Evolutionary conservation across 2,797 vertebrate species (phyloP).

Genomic region (Acrossocheilus wenchowensis): DNA sequence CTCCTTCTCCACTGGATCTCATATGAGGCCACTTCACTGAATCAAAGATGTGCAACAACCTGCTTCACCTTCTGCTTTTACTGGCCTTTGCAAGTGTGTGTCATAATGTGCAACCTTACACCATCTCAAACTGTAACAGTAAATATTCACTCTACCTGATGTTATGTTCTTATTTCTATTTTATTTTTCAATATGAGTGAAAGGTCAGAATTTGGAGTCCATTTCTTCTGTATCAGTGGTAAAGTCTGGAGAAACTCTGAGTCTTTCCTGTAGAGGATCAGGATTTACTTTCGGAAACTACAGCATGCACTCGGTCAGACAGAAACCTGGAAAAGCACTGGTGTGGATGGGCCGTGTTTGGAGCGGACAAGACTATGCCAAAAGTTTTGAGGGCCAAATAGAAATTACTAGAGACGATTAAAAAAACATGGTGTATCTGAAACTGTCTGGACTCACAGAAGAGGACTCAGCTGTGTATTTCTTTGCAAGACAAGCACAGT

Average conservation of each 20-base stretch:
- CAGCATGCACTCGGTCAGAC: background rate
- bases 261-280: constrained; percentile 45
- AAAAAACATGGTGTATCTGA: constrained; percentile 11
- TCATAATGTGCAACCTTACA: background rate
- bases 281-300: constrained; percentile 14
- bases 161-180: background rate
- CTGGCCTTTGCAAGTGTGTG: background rate
- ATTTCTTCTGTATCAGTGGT: no score
- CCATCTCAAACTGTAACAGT: background rate
- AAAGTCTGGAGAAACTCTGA: background rate
- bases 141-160: background rate
- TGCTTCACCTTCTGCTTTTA: constrained; percentile 1
- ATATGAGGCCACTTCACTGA: background rate
- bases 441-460: background rate
- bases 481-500: background rate
- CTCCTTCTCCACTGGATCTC: background rate
- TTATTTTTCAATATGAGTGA: background rate
- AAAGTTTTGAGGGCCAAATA: background rate
- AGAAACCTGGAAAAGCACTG: constrained; percentile 11
- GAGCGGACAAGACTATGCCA: background rate
- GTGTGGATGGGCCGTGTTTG: constrained; percentile 23
- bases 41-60: background rate
- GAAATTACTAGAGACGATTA: background rate
- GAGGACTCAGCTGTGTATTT: constrained; percentile 1
- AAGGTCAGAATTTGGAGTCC: background rate